Percentiles rank a stretch among this genome's conserved stretches.
These are phyloP conservation scores for Rhogogaster chlorosoma DNA, from an alignment of 2,888 invertebrate genomes.

Conservation along the genomic window DNA sequence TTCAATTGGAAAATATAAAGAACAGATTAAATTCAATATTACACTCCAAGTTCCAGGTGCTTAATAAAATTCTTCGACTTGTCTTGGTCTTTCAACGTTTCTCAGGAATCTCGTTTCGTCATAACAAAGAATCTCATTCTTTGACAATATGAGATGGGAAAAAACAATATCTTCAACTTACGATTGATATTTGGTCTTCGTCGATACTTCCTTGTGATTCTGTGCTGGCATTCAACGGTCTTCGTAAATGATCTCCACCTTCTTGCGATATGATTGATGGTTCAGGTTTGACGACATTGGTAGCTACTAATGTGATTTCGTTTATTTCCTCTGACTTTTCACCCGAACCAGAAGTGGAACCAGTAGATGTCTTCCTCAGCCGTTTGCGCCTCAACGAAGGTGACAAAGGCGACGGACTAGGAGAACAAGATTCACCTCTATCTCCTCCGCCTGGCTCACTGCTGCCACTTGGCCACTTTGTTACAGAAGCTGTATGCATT, in stretches of 20 bases:
- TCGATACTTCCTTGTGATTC: conserved; percentile 75
- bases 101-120: not conserved
- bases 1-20: not conserved
- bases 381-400: conserved; percentile 83
- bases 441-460: conserved; percentile 72
- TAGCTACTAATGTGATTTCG: conserved; percentile 74
- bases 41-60: not conserved
- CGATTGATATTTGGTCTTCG: conserved; percentile 75
- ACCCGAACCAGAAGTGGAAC: conserved; percentile 76
- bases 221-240: conserved; percentile 70
- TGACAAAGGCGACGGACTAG: conserved; percentile 80
- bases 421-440: conserved; percentile 73
- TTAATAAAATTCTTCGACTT: not conserved
- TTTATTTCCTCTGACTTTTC: conserved; percentile 72
- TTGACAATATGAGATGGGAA: not conserved
- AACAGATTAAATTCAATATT: too few relatives aligned
- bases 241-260: conserved; percentile 66
- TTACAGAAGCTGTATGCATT: conserved; percentile 88
- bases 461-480: conserved; percentile 84
- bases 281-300: conserved; percentile 74
- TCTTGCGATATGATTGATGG: conserved; percentile 71
- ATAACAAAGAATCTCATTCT: not conserved
- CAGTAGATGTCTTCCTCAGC: conserved; percentile 84
- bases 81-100: not conserved
- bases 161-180: conserved; percentile 58